Evolutionary conservation across 2,888 invertebrate genomes (phyloP), one percentile per base, ranked within the genome.

Genomic region (Eupithecia subumbrata): DNA sequence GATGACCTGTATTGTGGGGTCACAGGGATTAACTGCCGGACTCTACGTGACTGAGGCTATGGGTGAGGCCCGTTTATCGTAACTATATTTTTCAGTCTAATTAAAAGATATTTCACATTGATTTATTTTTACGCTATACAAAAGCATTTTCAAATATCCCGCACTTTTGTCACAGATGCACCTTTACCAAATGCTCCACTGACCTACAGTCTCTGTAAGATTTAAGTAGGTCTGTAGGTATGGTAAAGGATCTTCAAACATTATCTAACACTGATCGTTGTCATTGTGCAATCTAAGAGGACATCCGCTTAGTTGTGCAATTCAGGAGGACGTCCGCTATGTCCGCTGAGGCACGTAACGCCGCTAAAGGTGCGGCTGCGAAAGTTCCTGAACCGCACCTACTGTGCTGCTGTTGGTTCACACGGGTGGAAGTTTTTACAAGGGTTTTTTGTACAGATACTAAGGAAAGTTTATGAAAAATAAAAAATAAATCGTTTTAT

Each of bases 321-420:
- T 69, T 34, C 64, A 75, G 72, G 75, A 69, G 69, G 67, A 78
- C 48, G 76, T 70, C 75, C 75, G 73, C 73, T 75, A 56, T 74
- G 34, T 78, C 69, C 73, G 69, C 73, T 76, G 18, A 12, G 48
- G 56, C 40, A 67, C 68, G 71, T 68, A 64, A 68, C 67, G 60
- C 71, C 73, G 71, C 68, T 74, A 22, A 30, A 56, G 79, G 81
- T 40, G 78, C 75, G 81, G 74, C 71, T 63, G 75, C 64, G 81
- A 81, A 81, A 81, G 81, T 77, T 76, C 74, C 70, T 63, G 75
- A 69, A 70, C 76, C 75, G 45, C 77, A 60, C 77, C 75, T 77
- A 63, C 68, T 73, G 75, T 12, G 56, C 71, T 56, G 16, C 63
- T 73, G 63, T 71, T 5, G 69, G 14, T 5, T 16, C 72, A 76